These are phyloP conservation scores for Sarcophaga rosellei DNA, from an alignment of 2,888 invertebrate species.

Conservation along the genomic window DNA sequence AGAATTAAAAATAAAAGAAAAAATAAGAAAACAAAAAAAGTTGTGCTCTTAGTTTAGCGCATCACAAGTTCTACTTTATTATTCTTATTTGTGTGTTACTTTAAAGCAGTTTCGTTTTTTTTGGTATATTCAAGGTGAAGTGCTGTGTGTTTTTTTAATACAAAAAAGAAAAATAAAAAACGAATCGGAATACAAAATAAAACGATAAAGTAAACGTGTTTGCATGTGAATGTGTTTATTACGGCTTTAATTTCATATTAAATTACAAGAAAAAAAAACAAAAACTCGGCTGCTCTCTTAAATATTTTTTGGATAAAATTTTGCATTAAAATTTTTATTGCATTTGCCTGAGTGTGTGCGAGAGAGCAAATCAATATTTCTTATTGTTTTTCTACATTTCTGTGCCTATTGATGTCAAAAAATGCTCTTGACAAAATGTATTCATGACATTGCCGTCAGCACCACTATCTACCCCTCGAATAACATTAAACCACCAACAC, in stretches of 20 bases:
- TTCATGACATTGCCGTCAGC: constrained; percentile 46
- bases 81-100: background rate
- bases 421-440: constrained; percentile 64
- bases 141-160: background rate
- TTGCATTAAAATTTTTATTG: background rate
- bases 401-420: constrained; percentile 48
- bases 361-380: constrained; percentile 31
- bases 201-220: too few species aligned
- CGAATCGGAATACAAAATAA: background rate
- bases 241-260: too few species aligned
- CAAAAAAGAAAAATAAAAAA: background rate
- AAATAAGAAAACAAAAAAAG: constrained; percentile 19
- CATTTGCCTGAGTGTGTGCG: background rate
- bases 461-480: background rate
- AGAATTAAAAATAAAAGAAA: constrained; percentile 27
- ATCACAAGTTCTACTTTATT: constrained; percentile 19
- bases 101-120: too few species aligned
- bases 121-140: constrained; percentile 51
- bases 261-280: too few species aligned
- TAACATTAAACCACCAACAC: too few species aligned
- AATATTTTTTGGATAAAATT: too few species aligned
- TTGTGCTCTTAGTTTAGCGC: constrained; percentile 26
- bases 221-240: too few species aligned
- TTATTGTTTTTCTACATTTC: constrained; percentile 37
- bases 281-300: too few species aligned